Evolutionary conservation across 2,888 invertebrate genomes (phyloP).

Genomic region (Cryptosula pallasiana): DNA sequence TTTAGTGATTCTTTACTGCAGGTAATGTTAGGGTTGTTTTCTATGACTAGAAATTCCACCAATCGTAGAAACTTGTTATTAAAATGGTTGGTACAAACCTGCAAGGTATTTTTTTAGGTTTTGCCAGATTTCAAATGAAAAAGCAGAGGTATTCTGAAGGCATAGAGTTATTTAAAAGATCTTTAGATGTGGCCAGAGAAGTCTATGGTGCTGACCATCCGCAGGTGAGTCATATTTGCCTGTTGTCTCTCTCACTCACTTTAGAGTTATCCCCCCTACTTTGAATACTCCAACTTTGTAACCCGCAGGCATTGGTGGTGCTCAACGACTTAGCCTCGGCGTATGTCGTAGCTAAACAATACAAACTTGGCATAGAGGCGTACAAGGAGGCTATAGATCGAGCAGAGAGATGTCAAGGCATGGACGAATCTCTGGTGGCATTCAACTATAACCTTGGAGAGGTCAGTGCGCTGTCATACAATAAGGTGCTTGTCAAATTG

Average conservation of each 20-base stretch:
- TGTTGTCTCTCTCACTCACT: no score
- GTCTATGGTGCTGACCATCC: slow-evolving; percentile 22
- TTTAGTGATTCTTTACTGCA: no score
- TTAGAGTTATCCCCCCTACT: no score
- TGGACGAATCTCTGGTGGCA: slow-evolving; percentile 6
- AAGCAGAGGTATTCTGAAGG: neutral
- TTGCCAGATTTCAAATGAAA: slow-evolving; percentile 4
- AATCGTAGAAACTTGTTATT: neutral
- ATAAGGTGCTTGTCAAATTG: no score
- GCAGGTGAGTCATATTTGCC: neutral
- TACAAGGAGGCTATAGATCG: slow-evolving; percentile 10
- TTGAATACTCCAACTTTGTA: no score
- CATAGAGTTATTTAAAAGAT: slow-evolving; percentile 3
- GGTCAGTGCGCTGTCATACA: no score
- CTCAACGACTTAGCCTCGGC: slow-evolving; percentile 19
- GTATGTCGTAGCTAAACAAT: neutral
- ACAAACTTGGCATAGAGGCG: neutral
- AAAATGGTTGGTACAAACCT: no score
- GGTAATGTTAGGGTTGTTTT: no score
- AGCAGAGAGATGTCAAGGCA: neutral
- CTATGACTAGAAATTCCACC: no score
- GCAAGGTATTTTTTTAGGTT: slow-evolving; percentile 9
- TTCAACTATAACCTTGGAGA: slow-evolving; percentile 19
- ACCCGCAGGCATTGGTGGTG: slow-evolving; percentile 15
- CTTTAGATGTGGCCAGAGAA: neutral